Evolutionary conservation across 2,797 vertebrate species (phyloP).

Genomic region (Sparus aurata): DNA sequence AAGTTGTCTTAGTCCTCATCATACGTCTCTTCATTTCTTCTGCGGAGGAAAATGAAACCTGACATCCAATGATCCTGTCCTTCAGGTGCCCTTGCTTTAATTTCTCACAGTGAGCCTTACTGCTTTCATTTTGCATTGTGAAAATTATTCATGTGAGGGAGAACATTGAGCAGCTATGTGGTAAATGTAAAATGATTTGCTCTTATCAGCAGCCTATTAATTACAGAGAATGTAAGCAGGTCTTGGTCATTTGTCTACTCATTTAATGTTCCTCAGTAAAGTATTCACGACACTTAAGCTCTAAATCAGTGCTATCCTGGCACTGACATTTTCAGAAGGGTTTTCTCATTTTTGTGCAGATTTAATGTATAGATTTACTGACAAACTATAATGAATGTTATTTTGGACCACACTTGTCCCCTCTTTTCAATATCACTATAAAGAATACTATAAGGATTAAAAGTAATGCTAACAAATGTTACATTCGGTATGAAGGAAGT

Average conservation of each 20-base stretch:
- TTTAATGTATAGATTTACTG: constrained; percentile 33
- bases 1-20: constrained; percentile 50
- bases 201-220: constrained; percentile 37
- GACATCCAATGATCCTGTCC: constrained; percentile 43
- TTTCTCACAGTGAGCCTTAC: constrained; percentile 74
- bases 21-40: constrained; percentile 31
- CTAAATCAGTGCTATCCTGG: constrained; percentile 17
- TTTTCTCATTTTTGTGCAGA: constrained; percentile 30
- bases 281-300: constrained; percentile 27
- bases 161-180: constrained; percentile 45
- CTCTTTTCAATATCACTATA: constrained; percentile 30
- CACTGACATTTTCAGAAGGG: constrained; percentile 18
- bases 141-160: constrained; percentile 28
- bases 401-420: constrained; percentile 26
- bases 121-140: constrained; percentile 47
- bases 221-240: constrained; percentile 54
- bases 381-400: constrained; percentile 43
- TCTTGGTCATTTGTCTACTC: constrained; percentile 35
- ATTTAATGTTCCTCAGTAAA: constrained; percentile 23
- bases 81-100: constrained; percentile 67
- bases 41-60: constrained; percentile 48
- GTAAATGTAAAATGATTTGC: constrained; percentile 47
- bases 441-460: constrained; percentile 20
- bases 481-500: constrained; percentile 17
- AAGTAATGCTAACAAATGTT: constrained; percentile 34